phyloP scores from a whole-genome alignment of 2,888 invertebrate species.

The Drosophila subquinaria region DNA sequence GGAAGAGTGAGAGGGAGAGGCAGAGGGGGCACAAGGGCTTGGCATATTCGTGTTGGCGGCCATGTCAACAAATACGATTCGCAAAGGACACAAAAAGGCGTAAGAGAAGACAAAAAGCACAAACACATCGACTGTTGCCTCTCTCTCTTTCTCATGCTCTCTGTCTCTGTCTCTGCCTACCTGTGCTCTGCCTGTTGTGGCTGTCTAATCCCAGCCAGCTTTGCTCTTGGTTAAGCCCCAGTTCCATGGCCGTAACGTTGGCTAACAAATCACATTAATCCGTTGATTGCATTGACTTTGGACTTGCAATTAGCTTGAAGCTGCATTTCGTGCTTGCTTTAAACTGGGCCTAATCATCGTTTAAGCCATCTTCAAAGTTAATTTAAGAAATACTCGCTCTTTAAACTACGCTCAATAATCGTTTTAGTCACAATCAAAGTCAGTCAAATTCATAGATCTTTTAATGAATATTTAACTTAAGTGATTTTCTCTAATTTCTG shows the following conservation, averaged over 20 bases:
- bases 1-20: too few species aligned
- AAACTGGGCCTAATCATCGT: not conserved
- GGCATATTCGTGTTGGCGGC: conserved; percentile 36
- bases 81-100: conserved; percentile 27
- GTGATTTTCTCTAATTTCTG: too few species aligned
- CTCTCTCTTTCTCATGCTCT: not conserved
- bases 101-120: conserved; percentile 16
- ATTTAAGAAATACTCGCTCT: too few species aligned
- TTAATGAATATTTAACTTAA: too few species aligned
- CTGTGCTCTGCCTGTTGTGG: conserved; percentile 21
- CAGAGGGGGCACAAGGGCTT: conserved; percentile 9
- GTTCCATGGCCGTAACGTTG: conserved; percentile 22
- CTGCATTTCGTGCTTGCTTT: not conserved
- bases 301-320: conserved; percentile 18
- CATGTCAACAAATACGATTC: conserved; percentile 61
- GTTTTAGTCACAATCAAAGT: too few species aligned
- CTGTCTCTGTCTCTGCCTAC: not conserved
- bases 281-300: conserved; percentile 54
- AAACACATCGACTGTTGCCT: conserved; percentile 22
- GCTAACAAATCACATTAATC: conserved; percentile 64
- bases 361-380: not conserved
- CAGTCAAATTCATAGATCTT: too few species aligned
- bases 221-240: conserved; percentile 16
- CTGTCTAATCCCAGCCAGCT: conserved; percentile 41
- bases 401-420: too few species aligned